Base-by-base conservation (phyloP, 2,113 vertebrate genomes). In the Chaetura pelagica region DNA sequence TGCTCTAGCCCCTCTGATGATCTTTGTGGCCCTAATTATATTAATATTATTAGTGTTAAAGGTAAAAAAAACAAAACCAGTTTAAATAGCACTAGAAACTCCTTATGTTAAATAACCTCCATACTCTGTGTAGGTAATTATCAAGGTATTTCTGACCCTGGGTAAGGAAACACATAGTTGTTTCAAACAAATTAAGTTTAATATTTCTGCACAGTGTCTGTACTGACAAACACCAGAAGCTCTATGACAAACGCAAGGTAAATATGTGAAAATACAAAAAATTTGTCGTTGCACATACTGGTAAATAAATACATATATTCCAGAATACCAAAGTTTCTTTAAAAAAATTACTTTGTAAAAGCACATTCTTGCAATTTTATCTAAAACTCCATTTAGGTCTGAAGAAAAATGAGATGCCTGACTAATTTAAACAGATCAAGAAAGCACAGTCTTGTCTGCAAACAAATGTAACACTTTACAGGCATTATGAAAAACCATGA, bases 371-470 rank as follows among this genome's bases (percentile, higher is more conserved):
- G 89, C 85, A 97, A 92, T 67, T 98, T 98, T 98, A 95, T 98
- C 97, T 98, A 98, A 98, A 98, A 98, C 97, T 98, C 71, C 83
- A 97, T 96, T 96, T 68, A 95, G 87, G 90, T 94, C 74, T 82
- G 83, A 98, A 98, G 87, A 97, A 98, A 98, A 98, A 93, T 74
- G 93, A 96, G 97, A 98, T 90, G 97, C 97, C 96, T 94, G 96
- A 98, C 97, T 97, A 93, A 91, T 97, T 6, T 3, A 95, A 97
- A 96, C 62, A 90, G 91, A 92, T 92, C 96, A 96, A 96, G 92
- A 98, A 96, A 97, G 68, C 91, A 98, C 96, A 97, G 68, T 97
- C 94, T 96, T 98, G 97, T 98, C 98, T 98, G 98, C 98, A 98
- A 98, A 98, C 93, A 95, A 97, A 97, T 88, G 84, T 93, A 96